These are phyloP conservation scores for Notodonta dromedarius DNA, from an alignment of 2,888 invertebrate genomes.

Conservation along the genomic window DNA sequence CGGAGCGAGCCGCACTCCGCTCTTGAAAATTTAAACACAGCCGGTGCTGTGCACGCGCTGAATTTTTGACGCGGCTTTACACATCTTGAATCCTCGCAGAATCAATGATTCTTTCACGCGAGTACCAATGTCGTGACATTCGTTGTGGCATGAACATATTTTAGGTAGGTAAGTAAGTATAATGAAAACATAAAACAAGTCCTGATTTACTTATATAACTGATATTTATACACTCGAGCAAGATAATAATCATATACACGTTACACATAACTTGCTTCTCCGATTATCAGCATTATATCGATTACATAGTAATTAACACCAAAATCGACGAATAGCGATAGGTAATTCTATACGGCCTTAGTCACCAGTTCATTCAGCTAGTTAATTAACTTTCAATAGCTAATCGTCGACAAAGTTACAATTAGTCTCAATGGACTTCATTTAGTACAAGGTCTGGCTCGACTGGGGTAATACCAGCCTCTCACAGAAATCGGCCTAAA, in stretches of 20 bases:
- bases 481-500: too few relatives aligned
- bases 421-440: too few relatives aligned
- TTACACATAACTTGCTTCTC: too few relatives aligned
- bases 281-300: too few relatives aligned
- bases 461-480: too few relatives aligned
- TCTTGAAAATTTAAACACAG: slow-evolving; percentile 77
- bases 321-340: neutral
- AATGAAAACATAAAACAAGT: neutral
- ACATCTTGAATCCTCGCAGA: slow-evolving; percentile 57
- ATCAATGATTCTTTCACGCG: slow-evolving; percentile 46
- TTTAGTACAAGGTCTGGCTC: too few relatives aligned
- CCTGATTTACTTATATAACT: neutral
- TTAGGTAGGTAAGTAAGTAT: neutral
- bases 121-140: slow-evolving; percentile 15
- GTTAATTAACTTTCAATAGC: neutral
- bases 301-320: too few relatives aligned
- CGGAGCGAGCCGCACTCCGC: slow-evolving; percentile 65
- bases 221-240: too few relatives aligned
- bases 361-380: neutral
- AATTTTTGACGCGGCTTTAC: slow-evolving; percentile 65
- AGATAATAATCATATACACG: too few relatives aligned
- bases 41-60: slow-evolving; percentile 60
- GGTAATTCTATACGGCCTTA: neutral
- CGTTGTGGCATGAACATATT: neutral
- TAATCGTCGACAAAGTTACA: neutral